phyloP scores from a whole-genome alignment of 1,140 invertebrate genomes.

The Drosophila prosaltans region DNA sequence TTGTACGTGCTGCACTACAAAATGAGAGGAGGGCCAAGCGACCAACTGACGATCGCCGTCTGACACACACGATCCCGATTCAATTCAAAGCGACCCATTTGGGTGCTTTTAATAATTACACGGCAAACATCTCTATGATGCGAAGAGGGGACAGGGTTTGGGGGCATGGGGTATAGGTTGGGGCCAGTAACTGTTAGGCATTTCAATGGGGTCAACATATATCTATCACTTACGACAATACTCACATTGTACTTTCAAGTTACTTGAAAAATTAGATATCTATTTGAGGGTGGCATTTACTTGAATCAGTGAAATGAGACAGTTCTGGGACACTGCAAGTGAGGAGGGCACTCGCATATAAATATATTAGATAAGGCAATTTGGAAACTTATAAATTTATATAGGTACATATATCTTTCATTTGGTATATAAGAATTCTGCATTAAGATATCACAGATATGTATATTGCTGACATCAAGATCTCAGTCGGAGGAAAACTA shows the following conservation, averaged over 20 bases:
- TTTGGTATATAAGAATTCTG: too few relatives aligned
- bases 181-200: slow-evolving; percentile 46
- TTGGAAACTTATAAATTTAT: too few relatives aligned
- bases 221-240: slow-evolving; percentile 19
- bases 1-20: slow-evolving; percentile 79
- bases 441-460: too few relatives aligned
- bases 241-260: slow-evolving; percentile 1
- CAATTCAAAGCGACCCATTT: slow-evolving; percentile 61
- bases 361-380: background rate
- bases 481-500: too few relatives aligned
- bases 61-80: slow-evolving; percentile 36
- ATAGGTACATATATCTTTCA: too few relatives aligned
- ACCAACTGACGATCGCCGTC: slow-evolving; percentile 22
- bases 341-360: too few relatives aligned
- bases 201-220: slow-evolving; percentile 58
- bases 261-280: slow-evolving; percentile 33
- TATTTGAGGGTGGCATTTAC: slow-evolving; percentile 56
- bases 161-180: background rate
- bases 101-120: slow-evolving; percentile 77
- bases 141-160: background rate
- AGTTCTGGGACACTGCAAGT: slow-evolving; percentile 34
- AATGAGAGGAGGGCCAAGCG: slow-evolving; percentile 38
- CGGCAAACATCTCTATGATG: slow-evolving; percentile 35
- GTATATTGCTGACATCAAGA: too few relatives aligned
- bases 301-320: slow-evolving; percentile 48